Percentiles rank a stretch among this genome's conserved stretches.
phyloP scores from a whole-genome alignment of 2,797 vertebrate genomes.

The Spheniscus humboldti region DNA sequence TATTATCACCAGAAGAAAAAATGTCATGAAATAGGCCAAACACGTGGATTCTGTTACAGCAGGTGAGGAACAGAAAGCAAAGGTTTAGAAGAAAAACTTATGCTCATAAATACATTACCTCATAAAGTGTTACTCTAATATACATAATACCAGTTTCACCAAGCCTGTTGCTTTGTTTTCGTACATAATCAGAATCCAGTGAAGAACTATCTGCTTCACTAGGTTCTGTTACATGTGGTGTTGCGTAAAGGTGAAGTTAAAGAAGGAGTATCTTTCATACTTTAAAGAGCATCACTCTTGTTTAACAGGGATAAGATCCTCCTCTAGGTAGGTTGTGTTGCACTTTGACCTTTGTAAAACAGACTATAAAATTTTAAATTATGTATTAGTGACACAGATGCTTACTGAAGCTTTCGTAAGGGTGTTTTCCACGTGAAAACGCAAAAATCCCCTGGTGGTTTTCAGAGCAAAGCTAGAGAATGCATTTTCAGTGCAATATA shows the following conservation, averaged over 20 bases:
- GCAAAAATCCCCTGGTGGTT: neutral
- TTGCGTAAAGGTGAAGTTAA: neutral
- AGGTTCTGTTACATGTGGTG: neutral
- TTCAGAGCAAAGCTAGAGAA: neutral
- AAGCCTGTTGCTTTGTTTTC: neutral
- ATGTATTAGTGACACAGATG: neutral
- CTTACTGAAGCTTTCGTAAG: neutral
- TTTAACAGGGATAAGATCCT: neutral
- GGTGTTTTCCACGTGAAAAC: neutral
- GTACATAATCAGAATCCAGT: rapidly evolving
- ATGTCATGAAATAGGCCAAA: neutral
- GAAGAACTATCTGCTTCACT: neutral
- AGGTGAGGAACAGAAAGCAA: neutral
- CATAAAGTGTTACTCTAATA: neutral
- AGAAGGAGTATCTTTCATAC: neutral
- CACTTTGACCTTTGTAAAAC: neutral
- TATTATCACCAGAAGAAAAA: neutral
- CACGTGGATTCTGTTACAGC: neutral
- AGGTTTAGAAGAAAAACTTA: neutral
- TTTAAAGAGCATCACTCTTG: neutral
- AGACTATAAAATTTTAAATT: neutral
- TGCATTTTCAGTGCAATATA: neutral
- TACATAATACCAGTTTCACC: rapidly evolving
- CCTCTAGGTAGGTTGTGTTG: neutral
- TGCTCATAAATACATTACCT: neutral